Evolutionary conservation across 1,140 invertebrate species (phyloP).

Genomic region (Diuraphis noxia): DNA sequence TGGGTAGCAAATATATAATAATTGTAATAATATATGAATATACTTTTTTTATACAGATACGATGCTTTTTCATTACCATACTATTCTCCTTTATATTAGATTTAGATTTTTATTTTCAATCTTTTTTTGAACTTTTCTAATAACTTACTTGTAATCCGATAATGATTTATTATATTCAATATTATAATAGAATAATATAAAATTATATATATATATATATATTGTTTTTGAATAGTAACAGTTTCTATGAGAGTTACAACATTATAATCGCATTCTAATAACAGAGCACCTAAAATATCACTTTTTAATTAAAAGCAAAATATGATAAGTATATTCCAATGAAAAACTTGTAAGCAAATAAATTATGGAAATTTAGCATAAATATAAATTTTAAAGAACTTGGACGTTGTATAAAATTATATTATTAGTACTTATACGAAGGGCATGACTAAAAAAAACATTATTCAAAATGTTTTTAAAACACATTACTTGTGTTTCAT

Average conservation of each 20-base stretch:
- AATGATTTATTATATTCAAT: background rate
- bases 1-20: no score
- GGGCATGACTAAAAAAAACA: background rate
- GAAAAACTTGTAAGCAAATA: background rate
- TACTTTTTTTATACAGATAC: background rate
- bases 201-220: no score
- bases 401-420: background rate
- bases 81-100: background rate
- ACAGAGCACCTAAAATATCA: background rate
- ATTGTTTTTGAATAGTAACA: background rate
- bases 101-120: background rate
- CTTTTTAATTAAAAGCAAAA: background rate
- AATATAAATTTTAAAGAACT: background rate
- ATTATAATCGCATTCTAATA: background rate
- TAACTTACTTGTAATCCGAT: background rate
- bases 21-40: background rate
- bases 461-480: background rate
- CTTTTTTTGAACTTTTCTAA: background rate
- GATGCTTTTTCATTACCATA: background rate
- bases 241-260: background rate
- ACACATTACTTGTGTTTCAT: background rate
- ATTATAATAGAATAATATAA: background rate
- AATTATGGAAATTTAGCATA: background rate
- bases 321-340: background rate
- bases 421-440: background rate